Conservation (phyloP, 2,113 vertebrate genomes). For the Rhinoderma darwinii region DNA sequence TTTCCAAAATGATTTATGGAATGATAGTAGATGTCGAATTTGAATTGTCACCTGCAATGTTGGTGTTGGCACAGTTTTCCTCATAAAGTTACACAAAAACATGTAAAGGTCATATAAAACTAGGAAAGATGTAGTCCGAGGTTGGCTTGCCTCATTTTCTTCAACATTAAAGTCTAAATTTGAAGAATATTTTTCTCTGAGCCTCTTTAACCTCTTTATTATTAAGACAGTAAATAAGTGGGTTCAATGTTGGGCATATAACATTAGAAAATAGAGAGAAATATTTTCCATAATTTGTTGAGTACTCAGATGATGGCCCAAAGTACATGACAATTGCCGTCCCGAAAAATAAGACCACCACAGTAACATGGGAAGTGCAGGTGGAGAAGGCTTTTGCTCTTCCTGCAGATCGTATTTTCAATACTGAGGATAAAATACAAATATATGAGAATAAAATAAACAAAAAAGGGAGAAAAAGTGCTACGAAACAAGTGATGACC, state of each 20-base stretch:
- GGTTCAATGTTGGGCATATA: slow-evolving; percentile 63
- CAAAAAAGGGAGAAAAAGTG: background rate
- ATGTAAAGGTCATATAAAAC: too few species aligned
- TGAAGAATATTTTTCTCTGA: background rate
- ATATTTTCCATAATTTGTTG: slow-evolving; percentile 57
- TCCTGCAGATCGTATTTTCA: slow-evolving; percentile 56
- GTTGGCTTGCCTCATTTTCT: too few species aligned
- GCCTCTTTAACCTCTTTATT: slow-evolving; percentile 54
- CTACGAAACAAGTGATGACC: background rate
- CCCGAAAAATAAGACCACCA: slow-evolving; percentile 60
- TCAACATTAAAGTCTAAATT: background rate
- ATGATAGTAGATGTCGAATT: too few species aligned
- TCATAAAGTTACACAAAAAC: too few species aligned
- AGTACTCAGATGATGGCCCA: slow-evolving; percentile 60
- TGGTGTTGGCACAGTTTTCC: too few species aligned
- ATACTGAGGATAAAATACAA: slow-evolving; percentile 49
- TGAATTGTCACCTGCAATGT: too few species aligned
- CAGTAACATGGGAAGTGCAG: slow-evolving; percentile 61
- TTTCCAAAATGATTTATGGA: too few species aligned
- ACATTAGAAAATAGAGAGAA: slow-evolving; percentile 60
- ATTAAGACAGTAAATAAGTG: slow-evolving; percentile 63
- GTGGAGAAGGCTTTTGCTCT: slow-evolving; percentile 63
- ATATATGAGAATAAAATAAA: slow-evolving; percentile 42
- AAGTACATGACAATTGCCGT: slow-evolving; percentile 62
- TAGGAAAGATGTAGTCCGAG: too few species aligned